These are phyloP conservation scores for Agrotis ipsilon DNA, from an alignment of 2,888 invertebrate genomes.

Conservation along the genomic window DNA sequence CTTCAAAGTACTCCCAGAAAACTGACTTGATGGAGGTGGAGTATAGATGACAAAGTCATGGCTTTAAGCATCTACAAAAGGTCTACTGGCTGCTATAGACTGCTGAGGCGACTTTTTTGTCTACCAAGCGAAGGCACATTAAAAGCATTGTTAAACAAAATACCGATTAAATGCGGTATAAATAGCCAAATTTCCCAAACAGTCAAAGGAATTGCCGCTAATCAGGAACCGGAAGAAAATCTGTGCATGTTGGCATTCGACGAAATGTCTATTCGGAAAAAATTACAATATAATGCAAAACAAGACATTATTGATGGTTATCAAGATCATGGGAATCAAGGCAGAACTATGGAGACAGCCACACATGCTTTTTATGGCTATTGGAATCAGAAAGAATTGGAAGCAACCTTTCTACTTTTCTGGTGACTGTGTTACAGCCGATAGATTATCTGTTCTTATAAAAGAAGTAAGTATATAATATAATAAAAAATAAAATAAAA, in stretches of 20 bases:
- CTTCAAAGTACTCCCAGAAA: slow-evolving; percentile 40
- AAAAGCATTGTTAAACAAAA: background rate
- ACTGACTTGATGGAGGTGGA: slow-evolving; percentile 42
- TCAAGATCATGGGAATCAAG: slow-evolving; percentile 13
- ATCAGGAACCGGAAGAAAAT: slow-evolving; percentile 7
- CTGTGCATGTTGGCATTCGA: background rate
- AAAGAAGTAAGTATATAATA: slow-evolving; percentile 1
- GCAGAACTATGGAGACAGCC: slow-evolving; percentile 8
- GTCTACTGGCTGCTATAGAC: background rate
- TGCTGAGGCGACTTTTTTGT: slow-evolving; percentile 9
- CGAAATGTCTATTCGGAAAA: slow-evolving; percentile 11
- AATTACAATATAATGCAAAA: background rate
- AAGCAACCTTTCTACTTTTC: slow-evolving; percentile 4
- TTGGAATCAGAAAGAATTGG: background rate
- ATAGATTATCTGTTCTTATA: slow-evolving; percentile 14
- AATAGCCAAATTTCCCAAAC: background rate
- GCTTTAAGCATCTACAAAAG: slow-evolving; percentile 21
- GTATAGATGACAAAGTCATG: slow-evolving; percentile 42
- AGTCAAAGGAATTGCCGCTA: background rate
- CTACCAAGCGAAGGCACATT: slow-evolving; percentile 2
- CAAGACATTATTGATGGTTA: slow-evolving; percentile 15
- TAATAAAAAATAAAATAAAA: too few species aligned
- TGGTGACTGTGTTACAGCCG: slow-evolving; percentile 1
- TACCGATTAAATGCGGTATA: slow-evolving; percentile 4
- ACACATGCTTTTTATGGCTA: background rate